Evolutionary conservation across 2,797 vertebrate genomes (phyloP).

Genomic region (Protonibea diacanthus): DNA sequence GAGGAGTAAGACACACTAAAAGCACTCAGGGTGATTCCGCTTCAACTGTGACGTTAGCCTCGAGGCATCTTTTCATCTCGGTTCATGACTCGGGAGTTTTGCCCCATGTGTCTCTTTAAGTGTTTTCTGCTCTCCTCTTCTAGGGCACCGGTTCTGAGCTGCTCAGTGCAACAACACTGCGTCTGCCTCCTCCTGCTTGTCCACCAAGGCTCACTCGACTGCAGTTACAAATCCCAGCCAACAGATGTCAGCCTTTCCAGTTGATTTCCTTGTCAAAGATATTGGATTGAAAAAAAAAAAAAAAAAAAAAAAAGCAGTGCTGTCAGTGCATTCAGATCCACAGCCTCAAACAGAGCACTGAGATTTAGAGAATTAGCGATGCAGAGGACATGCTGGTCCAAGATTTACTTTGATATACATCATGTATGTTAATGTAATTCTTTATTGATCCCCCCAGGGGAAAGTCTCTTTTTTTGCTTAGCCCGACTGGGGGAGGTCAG

Average conservation of each 20-base stretch:
- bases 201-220: constrained; percentile 13
- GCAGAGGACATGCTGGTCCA: constrained; percentile 44
- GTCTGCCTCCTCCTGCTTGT: constrained; percentile 26
- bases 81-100: constrained; percentile 73
- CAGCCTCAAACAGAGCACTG: constrained; percentile 29
- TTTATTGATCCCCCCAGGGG: constrained; percentile 64
- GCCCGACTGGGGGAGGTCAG: constrained; percentile 52
- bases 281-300: constrained; percentile 11
- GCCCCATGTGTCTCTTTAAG: constrained; percentile 69
- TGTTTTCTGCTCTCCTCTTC: constrained; percentile 67
- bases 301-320: constrained; percentile 11
- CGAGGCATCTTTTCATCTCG: constrained; percentile 76
- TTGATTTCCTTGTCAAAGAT: constrained; percentile 42
- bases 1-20: constrained; percentile 76
- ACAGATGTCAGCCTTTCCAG: constrained; percentile 85
- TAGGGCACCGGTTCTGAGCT: constrained; percentile 45
- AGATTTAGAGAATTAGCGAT: constrained; percentile 61
- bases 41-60: constrained; percentile 76
- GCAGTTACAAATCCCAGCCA: constrained; percentile 75
- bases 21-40: constrained; percentile 76
- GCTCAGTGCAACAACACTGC: constrained; percentile 55
- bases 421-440: constrained; percentile 73
- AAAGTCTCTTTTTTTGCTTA: constrained; percentile 41
- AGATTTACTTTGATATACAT: constrained; percentile 74
- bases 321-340: constrained; percentile 35